Conservation (phyloP, 2,888 invertebrate genomes). For the Drosophila mayaguana region DNA sequence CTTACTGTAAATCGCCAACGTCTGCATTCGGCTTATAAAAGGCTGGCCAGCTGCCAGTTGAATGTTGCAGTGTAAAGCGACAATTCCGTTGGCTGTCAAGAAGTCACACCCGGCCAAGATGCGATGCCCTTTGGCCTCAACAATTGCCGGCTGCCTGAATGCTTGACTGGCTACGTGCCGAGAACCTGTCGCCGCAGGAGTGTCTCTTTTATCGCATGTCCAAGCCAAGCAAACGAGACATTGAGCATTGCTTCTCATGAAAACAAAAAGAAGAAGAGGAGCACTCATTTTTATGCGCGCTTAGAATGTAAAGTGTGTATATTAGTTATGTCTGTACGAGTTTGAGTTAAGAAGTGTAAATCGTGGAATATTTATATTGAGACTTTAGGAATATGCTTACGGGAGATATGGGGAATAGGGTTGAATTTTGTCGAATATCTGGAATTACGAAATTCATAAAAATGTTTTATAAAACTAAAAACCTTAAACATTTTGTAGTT, state of each 20-base stretch:
- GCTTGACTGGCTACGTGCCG: constrained; percentile 52
- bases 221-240: constrained; percentile 44
- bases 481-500: neutral
- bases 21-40: constrained; percentile 53
- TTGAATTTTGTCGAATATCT: too few species aligned
- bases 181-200: constrained; percentile 52
- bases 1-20: constrained; percentile 11
- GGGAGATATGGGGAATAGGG: neutral
- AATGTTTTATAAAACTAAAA: too few species aligned
- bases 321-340: constrained; percentile 1
- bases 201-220: constrained; percentile 37
- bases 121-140: constrained; percentile 31
- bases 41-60: constrained; percentile 60
- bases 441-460: too few species aligned
- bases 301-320: neutral
- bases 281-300: neutral
- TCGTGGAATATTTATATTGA: neutral
- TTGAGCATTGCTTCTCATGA: constrained; percentile 21
- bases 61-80: constrained; percentile 38
- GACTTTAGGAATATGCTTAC: neutral
- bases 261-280: too few species aligned
- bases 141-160: constrained; percentile 10
- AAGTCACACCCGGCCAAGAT: constrained; percentile 43
- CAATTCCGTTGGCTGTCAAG: constrained; percentile 54
- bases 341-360: neutral